These are phyloP conservation scores for Gorsachius magnificus DNA, from an alignment of 2,797 vertebrate species.

Conservation along the genomic window DNA sequence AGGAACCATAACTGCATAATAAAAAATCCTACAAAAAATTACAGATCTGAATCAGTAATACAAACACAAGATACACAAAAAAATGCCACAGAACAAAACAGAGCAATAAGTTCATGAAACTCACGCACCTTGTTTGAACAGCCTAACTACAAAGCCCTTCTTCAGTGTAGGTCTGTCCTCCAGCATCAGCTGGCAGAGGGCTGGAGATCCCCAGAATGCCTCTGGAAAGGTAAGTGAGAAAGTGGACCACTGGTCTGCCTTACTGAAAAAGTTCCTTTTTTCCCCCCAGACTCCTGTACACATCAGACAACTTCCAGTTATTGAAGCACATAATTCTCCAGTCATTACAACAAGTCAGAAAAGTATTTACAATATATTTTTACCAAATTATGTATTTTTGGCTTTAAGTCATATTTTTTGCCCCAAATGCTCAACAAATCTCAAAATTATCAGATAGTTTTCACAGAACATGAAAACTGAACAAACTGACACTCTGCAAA, in stretches of 20 bases:
- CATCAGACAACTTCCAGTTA: background rate
- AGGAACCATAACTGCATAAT: background rate
- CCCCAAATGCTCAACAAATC: background rate
- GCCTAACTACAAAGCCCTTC: background rate
- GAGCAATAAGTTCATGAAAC: background rate
- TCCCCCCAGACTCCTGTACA: background rate
- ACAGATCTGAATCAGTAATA: background rate
- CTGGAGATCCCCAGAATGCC: background rate
- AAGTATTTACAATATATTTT: background rate
- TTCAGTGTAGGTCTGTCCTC: background rate
- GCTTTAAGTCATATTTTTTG: background rate
- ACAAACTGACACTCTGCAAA: background rate
- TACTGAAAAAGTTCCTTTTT: background rate
- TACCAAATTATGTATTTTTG: background rate
- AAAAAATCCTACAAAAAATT: background rate
- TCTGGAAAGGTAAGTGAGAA: background rate
- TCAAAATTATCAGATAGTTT: background rate
- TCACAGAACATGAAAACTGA: background rate
- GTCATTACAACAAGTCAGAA: background rate
- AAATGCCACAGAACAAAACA: background rate
- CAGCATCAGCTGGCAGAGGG: background rate
- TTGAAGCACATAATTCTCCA: background rate
- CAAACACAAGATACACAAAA: background rate
- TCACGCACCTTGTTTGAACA: background rate
- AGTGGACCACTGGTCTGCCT: background rate